Conservation (phyloP, 2,113 vertebrate species). For the Rissa tridactyla region DNA sequence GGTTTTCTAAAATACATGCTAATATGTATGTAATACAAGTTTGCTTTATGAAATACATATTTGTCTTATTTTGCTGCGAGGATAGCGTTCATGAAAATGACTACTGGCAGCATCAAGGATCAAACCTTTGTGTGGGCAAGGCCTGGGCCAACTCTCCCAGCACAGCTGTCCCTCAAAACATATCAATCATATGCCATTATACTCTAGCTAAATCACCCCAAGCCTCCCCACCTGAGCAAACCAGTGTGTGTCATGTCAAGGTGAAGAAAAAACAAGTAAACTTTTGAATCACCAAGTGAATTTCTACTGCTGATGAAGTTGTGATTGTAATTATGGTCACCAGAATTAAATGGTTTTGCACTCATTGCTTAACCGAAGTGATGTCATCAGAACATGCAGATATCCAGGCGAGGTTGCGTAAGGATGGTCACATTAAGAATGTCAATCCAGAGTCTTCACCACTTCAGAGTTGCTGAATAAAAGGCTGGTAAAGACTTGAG, state of each 20-base stretch:
- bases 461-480: background rate
- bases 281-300: background rate
- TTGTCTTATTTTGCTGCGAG: background rate
- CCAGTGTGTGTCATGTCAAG: background rate
- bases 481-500: background rate
- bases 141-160: background rate
- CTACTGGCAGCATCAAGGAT: background rate
- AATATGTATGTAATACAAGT: background rate
- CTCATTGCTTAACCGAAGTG: background rate
- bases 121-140: background rate
- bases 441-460: background rate
- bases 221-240: background rate
- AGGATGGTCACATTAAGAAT: background rate
- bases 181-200: background rate
- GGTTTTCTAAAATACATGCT: background rate
- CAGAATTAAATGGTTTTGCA: background rate
- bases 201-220: background rate
- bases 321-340: background rate
- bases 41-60: background rate
- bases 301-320: background rate
- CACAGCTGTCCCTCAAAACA: background rate
- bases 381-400: background rate
- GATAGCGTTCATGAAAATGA: background rate
- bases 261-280: background rate
- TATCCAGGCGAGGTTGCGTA: fast-evolving